Conservation (phyloP, 2,113 vertebrate genomes). For the Pristiophorus japonicus region DNA sequence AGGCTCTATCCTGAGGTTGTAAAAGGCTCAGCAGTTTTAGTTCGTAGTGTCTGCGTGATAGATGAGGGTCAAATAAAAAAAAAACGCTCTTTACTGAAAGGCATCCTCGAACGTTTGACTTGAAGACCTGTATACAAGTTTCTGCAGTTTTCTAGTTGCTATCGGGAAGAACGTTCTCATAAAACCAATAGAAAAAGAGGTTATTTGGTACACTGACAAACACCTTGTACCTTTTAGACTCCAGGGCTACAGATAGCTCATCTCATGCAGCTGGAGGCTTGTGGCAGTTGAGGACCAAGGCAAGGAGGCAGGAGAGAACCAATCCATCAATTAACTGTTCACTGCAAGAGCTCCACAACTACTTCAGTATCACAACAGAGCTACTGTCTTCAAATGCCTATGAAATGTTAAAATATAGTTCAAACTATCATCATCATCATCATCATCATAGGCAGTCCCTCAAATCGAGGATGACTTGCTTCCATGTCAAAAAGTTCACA, state of each 20-base stretch:
- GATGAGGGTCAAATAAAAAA: neutral
- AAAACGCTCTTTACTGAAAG: neutral
- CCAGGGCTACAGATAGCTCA: neutral
- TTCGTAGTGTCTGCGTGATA: neutral
- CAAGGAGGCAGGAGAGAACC: neutral
- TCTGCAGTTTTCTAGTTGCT: neutral
- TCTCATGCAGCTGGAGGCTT: neutral
- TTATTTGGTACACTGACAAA: conserved; percentile 1
- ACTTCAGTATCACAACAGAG: neutral
- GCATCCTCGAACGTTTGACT: neutral
- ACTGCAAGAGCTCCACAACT: neutral
- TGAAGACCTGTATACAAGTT: neutral
- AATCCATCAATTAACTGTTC: neutral
- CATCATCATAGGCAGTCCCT: too few species aligned
- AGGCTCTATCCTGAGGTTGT: conserved; percentile 6
- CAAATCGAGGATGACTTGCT: too few species aligned
- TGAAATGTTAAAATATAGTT: neutral
- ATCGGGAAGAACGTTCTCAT: neutral
- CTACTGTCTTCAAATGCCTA: neutral
- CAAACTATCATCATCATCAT: too few species aligned
- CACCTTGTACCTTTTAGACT: neutral
- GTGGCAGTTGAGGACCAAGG: neutral
- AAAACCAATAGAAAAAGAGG: neutral
- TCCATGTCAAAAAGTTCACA: too few species aligned
- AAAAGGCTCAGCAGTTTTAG: neutral